These are phyloP conservation scores for Saccostrea echinata DNA, from an alignment of 1,140 invertebrate species.

Conservation along the genomic window DNA sequence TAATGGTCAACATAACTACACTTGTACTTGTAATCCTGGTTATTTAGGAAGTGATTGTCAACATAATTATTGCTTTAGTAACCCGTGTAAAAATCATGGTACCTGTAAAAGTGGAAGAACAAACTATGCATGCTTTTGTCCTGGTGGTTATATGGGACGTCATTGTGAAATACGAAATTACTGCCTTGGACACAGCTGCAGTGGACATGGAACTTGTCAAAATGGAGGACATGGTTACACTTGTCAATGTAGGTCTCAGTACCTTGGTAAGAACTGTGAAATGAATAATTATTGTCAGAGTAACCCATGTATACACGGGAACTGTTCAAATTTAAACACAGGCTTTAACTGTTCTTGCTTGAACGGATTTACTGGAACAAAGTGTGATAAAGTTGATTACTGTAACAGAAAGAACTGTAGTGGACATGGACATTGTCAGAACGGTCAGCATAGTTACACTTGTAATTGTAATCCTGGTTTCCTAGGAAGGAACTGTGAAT, in stretches of 20 bases:
- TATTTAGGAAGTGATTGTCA: no score
- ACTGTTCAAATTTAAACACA: background rate
- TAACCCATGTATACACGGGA: background rate
- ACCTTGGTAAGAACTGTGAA: background rate
- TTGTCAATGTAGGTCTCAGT: constrained; percentile 45
- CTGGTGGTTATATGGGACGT: background rate
- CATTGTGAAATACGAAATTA: background rate
- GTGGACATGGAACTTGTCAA: constrained; percentile 45
- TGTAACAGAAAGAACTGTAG: background rate
- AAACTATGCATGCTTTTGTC: background rate
- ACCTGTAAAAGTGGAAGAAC: background rate
- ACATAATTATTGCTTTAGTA: background rate
- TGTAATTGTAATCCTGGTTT: constrained; percentile 15
- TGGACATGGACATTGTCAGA: background rate
- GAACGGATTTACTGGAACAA: background rate
- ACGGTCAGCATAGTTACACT: background rate
- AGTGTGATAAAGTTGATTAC: background rate
- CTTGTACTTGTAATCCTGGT: constrained; percentile 47
- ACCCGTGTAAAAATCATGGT: background rate
- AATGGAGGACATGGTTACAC: background rate
- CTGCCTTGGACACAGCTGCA: constrained; percentile 91
- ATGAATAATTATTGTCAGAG: background rate
- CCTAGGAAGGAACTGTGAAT: background rate
- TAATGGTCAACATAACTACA: background rate
- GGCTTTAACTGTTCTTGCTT: background rate